A percentile compares a stretch with the other conserved stretches of the same genome.
Conservation (phyloP, 2,888 invertebrate genomes). For the Phania funesta region DNA sequence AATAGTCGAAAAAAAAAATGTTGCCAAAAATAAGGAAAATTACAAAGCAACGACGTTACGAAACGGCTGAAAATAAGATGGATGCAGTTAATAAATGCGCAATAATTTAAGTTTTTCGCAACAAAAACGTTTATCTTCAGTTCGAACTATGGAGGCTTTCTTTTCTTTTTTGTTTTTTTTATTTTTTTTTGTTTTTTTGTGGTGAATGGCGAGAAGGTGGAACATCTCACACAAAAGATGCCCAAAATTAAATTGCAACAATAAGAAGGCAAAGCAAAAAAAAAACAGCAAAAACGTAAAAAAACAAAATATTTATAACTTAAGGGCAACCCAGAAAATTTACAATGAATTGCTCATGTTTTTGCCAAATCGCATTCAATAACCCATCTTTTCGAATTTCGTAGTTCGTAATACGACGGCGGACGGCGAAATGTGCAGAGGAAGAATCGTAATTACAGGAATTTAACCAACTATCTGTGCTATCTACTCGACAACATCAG, state of each 20-base stretch:
- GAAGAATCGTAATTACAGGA: slow-evolving; percentile 64
- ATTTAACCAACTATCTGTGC: slow-evolving; percentile 64
- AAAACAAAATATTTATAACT: slow-evolving; percentile 67
- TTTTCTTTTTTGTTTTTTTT: slow-evolving; percentile 1
- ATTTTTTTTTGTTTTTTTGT: not conserved
- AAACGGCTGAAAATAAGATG: slow-evolving; percentile 35
- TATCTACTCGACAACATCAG: slow-evolving; percentile 65
- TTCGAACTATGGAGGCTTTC: slow-evolving; percentile 52
- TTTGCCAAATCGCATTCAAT: slow-evolving; percentile 40
- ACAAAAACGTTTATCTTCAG: slow-evolving; percentile 49
- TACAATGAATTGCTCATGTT: slow-evolving; percentile 66
- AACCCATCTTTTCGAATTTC: slow-evolving; percentile 30
- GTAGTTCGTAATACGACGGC: slow-evolving; percentile 20
- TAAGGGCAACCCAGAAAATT: slow-evolving; percentile 63
- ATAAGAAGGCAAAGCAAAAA: slow-evolving; percentile 6
- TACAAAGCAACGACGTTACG: slow-evolving; percentile 17
- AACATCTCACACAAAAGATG: slow-evolving; percentile 45
- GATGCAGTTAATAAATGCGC: slow-evolving; percentile 54
- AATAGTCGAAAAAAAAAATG: slow-evolving; percentile 45
- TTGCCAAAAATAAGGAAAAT: slow-evolving; percentile 19
- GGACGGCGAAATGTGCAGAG: not conserved
- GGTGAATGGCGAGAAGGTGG: slow-evolving; percentile 55
- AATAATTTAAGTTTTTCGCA: slow-evolving; percentile 65
- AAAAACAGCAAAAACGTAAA: slow-evolving; percentile 29
- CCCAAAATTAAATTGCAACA: slow-evolving; percentile 52